Conservation (phyloP, 2,888 invertebrate species). For the Archaeoteleia sp. region DNA sequence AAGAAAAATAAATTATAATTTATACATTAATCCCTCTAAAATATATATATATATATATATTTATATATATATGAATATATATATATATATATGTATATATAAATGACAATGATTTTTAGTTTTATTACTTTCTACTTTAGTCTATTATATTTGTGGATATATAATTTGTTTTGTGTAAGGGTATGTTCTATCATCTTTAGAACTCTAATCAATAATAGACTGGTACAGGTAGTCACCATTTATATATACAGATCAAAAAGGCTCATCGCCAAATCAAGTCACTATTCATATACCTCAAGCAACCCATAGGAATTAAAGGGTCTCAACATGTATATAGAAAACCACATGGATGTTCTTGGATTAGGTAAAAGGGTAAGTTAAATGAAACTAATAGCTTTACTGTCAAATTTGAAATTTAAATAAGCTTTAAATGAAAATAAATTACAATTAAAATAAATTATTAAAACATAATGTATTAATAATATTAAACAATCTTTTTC, state of each 20-base stretch:
- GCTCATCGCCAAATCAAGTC: constrained; percentile 18
- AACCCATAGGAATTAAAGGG: constrained; percentile 42
- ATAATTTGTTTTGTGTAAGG: no score
- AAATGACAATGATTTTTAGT: no score
- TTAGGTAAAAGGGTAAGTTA: constrained; percentile 66
- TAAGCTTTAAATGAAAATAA: no score
- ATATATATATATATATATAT: no score
- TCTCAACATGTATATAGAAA: constrained; percentile 68
- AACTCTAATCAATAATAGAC: constrained; percentile 65
- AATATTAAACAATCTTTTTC: no score
- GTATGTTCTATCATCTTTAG: constrained; percentile 11
- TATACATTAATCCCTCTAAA: no score
- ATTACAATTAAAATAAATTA: background rate
- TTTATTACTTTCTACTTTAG: constrained; percentile 22
- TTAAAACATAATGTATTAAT: no score
- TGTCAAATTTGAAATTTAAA: background rate
- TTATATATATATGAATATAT: no score
- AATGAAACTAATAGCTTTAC: no score
- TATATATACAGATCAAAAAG: constrained; percentile 57
- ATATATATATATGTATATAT: no score
- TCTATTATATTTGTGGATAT: constrained; percentile 16
- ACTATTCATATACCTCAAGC: constrained; percentile 53
- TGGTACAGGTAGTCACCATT: constrained; percentile 68
- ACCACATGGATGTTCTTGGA: constrained; percentile 69
- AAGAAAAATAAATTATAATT: constrained; percentile 96